These are phyloP conservation scores for Rhinophrynus dorsalis DNA, from an alignment of 2,797 vertebrate species.

Conservation along the genomic window DNA sequence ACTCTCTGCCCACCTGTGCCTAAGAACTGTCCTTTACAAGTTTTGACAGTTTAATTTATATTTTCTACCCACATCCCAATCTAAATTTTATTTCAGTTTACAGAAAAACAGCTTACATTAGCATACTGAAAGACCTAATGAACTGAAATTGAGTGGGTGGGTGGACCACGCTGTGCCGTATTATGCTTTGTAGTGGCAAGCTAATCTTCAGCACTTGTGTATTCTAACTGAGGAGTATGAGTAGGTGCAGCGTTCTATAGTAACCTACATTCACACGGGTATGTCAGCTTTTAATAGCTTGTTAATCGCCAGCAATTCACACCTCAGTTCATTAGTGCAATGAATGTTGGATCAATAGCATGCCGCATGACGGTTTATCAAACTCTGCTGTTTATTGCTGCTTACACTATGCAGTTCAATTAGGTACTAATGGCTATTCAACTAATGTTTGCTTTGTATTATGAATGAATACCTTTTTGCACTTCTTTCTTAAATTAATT, in stretches of 20 bases:
- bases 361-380: slow-evolving; percentile 15
- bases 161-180: background rate
- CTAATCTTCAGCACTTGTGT: slow-evolving; percentile 6
- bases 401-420: slow-evolving; percentile 22
- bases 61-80: background rate
- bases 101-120: background rate
- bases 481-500: too few species aligned
- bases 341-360: slow-evolving; percentile 38
- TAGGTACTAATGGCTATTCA: slow-evolving; percentile 19
- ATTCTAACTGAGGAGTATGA: slow-evolving; percentile 6
- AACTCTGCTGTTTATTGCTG: slow-evolving; percentile 7
- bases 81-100: background rate
- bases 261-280: slow-evolving; percentile 16
- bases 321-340: slow-evolving; percentile 41
- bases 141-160: slow-evolving; percentile 3
- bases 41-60: background rate
- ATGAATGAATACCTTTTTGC: too few species aligned
- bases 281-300: slow-evolving; percentile 31
- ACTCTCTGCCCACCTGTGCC: background rate
- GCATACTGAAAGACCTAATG: background rate
- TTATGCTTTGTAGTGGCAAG: background rate
- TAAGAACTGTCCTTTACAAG: background rate
- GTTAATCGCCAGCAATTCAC: slow-evolving; percentile 34
- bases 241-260: slow-evolving; percentile 4
- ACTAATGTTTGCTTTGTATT: slow-evolving; percentile 7